Evolutionary conservation across 53 echinoderm and acorn worm species (phyloP), one percentile per base, ranked within the genome.

Genomic region (Zoroaster sp.): DNA sequence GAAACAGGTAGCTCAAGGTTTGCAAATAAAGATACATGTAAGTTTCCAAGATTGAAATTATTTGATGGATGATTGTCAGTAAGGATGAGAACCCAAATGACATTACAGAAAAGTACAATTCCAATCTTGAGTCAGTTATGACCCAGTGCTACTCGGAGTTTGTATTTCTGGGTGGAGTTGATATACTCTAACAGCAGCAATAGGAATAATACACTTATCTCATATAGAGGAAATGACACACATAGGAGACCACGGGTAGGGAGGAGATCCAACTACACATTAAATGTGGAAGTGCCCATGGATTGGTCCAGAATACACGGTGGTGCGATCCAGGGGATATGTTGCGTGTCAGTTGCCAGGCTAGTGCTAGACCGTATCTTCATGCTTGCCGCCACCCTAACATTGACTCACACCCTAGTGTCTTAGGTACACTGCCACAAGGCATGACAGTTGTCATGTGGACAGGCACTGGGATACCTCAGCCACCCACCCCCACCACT

Each of bases 311-410:
- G 43, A 78, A n/a, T 78, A 35, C 55, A 79, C 79, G 65, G 63
- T 79, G 17, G 47, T 20, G 45, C 71, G 49, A 37, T 85, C 66
- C 34, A 45, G 20, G 18, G 69, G 40, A 40, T 47, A 30, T 31
- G 66, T 82, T 69, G 71, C 71, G 85, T 85, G 85, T 70, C 71
- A 85, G 45, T 40, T 70, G 71, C 31, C 71, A 21, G 47, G 85
- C 71, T 85, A 85, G 85, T 85, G 85, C 69, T 85, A 85, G 85
- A 85, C 85, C 85, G 25, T 85, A 45, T 35, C 85, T 85, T 44
- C 36, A 44, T 21, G 37, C 31, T 47, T 85, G 85, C 85, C 71
- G 85, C 71, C 85, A 47, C 47, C 71, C 85, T 34, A 31, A 3
- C 34, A 71, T 85, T 85, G 85, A 85, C 70, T 85, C 85, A 85